Evolutionary conservation across 1,140 invertebrate genomes (phyloP).

Genomic region (Orius insidiosus): DNA sequence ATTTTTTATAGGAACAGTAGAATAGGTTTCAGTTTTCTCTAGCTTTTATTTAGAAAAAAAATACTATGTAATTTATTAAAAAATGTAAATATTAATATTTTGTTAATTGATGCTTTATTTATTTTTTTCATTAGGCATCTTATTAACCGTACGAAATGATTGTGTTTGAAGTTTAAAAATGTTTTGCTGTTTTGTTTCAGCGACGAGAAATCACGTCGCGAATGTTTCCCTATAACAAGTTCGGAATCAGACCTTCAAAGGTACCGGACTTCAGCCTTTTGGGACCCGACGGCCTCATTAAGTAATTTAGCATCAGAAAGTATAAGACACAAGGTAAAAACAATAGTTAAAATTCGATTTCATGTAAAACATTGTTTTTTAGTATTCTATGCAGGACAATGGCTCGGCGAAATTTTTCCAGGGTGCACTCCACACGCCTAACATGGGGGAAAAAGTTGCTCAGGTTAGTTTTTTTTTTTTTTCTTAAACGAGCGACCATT

Average conservation of each 20-base stretch:
- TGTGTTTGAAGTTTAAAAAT: too few relatives aligned
- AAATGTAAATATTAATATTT: slow-evolving; percentile 14
- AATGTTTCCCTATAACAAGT: slow-evolving; percentile 53
- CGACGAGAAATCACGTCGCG: slow-evolving; percentile 21
- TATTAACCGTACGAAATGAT: neutral
- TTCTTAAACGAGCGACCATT: neutral
- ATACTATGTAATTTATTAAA: too few relatives aligned
- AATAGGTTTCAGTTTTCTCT: too few relatives aligned
- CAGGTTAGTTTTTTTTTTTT: slow-evolving; percentile 45
- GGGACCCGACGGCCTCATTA: slow-evolving; percentile 24
- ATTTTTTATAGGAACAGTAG: too few relatives aligned
- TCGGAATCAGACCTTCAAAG: slow-evolving; percentile 61
- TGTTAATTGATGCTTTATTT: too few relatives aligned
- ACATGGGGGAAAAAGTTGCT: slow-evolving; percentile 67
- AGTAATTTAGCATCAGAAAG: slow-evolving; percentile 20
- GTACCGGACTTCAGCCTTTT: slow-evolving; percentile 36
- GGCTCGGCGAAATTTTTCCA: slow-evolving; percentile 53
- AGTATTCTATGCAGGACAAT: slow-evolving; percentile 48
- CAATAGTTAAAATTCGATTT: too few relatives aligned
- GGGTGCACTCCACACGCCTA: slow-evolving; percentile 50
- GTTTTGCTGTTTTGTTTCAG: slow-evolving; percentile 19
- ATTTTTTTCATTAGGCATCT: too few relatives aligned
- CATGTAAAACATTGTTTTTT: too few relatives aligned
- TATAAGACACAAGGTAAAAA: slow-evolving; percentile 22
- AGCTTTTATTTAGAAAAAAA: too few relatives aligned